Evolutionary conservation across 1,140 invertebrate species (phyloP).

Genomic region (Ceratoteleas bidentatus): DNA sequence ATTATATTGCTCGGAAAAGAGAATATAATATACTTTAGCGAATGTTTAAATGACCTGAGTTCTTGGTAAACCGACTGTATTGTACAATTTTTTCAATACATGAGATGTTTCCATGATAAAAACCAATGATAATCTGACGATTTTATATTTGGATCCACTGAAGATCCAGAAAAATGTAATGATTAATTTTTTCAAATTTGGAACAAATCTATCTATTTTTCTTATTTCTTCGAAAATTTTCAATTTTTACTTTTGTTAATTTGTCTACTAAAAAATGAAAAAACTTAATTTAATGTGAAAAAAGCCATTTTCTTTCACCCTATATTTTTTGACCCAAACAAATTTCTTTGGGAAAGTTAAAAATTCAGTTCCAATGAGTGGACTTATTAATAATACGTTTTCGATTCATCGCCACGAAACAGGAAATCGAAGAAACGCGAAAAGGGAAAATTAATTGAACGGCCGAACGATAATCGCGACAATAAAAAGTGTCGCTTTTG

Average conservation of each 20-base stretch:
- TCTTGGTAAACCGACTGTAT: no score
- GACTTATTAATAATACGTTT: conserved; percentile 32
- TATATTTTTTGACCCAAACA: conserved; percentile 34
- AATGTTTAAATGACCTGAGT: neutral
- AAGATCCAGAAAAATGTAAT: no score
- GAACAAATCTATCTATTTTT: no score
- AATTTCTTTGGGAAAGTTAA: conserved; percentile 14
- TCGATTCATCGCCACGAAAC: neutral
- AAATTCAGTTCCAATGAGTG: conserved; percentile 22
- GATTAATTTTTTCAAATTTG: no score
- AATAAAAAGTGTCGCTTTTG: conserved; percentile 33
- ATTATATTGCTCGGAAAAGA: neutral
- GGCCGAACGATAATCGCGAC: neutral
- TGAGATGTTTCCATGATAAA: no score
- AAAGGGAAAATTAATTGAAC: conserved; percentile 8
- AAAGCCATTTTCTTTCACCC: no score
- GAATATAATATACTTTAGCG: neutral
- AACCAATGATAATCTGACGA: no score
- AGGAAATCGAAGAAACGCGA: neutral
- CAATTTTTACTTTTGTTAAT: no score
- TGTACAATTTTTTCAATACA: no score
- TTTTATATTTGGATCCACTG: no score
- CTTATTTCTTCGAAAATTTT: no score
- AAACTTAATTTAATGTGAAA: neutral
- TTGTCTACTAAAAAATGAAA: no score